phyloP scores from a whole-genome alignment of 2,797 vertebrate species.

The Oceanodroma leucorhoa region DNA sequence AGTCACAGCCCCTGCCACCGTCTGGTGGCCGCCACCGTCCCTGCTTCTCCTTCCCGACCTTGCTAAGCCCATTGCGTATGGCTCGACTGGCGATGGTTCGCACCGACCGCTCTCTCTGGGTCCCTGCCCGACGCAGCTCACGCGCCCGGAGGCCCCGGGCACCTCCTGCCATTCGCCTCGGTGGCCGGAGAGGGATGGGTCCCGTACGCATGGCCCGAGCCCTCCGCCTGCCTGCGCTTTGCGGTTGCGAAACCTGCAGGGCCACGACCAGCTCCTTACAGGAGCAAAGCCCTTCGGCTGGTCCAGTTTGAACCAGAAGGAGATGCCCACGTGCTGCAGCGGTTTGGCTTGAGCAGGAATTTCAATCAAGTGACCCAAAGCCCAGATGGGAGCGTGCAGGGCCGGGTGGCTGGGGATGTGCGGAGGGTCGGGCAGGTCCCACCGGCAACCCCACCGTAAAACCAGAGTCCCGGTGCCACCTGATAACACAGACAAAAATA shows the following conservation, averaged over 20 bases:
- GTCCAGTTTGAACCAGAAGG: not conserved
- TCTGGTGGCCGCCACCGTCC: not conserved
- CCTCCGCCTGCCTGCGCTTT: not conserved
- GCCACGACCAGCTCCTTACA: not conserved
- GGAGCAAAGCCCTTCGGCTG: not conserved
- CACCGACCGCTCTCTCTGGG: not conserved
- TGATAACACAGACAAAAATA: not conserved
- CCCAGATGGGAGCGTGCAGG: not conserved
- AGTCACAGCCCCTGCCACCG: not conserved
- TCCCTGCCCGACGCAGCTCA: not conserved
- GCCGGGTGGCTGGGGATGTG: accelerated
- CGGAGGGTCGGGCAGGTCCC: not conserved
- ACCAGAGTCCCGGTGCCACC: not conserved
- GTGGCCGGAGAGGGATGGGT: not conserved
- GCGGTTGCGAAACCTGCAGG: not conserved
- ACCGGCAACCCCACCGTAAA: not conserved
- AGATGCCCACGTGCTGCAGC: not conserved
- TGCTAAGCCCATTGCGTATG: not conserved
- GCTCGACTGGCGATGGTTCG: not conserved
- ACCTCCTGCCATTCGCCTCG: not conserved
- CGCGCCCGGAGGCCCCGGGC: not conserved
- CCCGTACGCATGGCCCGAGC: accelerated
- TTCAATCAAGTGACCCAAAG: not conserved
- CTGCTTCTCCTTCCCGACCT: not conserved
- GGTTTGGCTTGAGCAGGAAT: not conserved